Evolutionary conservation across 92 coral and sea anemone genomes (phyloP), one percentile per base, ranked within the genome.

Genomic region (Desmophyllum pertusum): DNA sequence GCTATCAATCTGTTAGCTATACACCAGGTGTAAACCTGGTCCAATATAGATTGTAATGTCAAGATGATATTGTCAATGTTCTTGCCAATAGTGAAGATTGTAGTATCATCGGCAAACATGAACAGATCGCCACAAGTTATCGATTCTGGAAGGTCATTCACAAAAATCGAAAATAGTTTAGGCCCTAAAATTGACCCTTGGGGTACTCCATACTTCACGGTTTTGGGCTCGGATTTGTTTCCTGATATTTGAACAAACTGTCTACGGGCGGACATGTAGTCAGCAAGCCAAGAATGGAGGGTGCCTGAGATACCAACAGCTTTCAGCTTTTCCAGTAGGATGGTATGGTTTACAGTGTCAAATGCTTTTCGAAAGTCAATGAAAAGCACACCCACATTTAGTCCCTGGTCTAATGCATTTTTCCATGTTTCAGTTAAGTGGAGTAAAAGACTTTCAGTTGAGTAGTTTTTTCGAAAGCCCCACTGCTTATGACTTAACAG

Each of bases 61-160:
- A 36, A 10, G 42, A 63, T 81, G 43, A 87, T 73, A 23, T 72
- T 59, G 63, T 88, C 91, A 29, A 69, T 75, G 64, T 77, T 36
- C 40, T 62, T 17, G n/a, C 80, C 81, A 29, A 83, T 62, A 1
- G 86, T 80, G 55, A 45, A 88, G 42, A 75, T 73, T 3, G 88
- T 83, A 9, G 88, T 64, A 46, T 88, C 85, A 46, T 83, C 91
- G 18, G 91, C 90, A 80, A 71, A 86, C 81, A 86, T 21, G 43
- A 29, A 70, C 33, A 77, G 65, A 18, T 83, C 84, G 5, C 87
- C 81, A n/a, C 15, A 33, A 35, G 78, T 81, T 35, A 82, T 87
- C 21, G 43, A 67, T 50, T 82, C 84, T 7, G 91, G 67, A 61
- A 87, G 84, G 30, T 86, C 90, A 39, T 81, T 79, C 6, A 70